Base-by-base conservation (phyloP, 30 jellyfish, hydroid and myxozoan genomes). In the Aurelia sp. region DNA sequence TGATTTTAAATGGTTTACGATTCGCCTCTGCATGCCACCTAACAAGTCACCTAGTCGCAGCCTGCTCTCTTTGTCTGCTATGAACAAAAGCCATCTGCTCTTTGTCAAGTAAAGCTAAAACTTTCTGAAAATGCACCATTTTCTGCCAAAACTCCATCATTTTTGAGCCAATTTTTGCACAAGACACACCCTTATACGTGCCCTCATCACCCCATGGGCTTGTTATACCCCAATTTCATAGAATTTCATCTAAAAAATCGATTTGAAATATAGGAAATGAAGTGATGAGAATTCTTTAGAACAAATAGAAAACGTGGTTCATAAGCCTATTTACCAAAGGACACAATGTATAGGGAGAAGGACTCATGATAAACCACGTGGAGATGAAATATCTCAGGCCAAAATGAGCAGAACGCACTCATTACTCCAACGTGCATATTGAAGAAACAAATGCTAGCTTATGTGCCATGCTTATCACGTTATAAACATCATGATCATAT, bases 241-340 rank as follows among this genome's bases (percentile, higher is more conserved):
- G 22, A 76, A 76, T 61, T 5, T 76, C 21, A 70, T 68, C 19
- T 62, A 20, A 51, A 57, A 58, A 51, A 17, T 40, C 66, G 52
- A 70, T 47, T 51, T 21, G 68, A 76, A 59, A 57, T 18, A 47
- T 51, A 52, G 87, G 62, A 74, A 67, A 65, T 30, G 57, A 62
- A 50, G 69, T 73, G 71, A 60, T 73, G 87, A 31, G 68, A 86
- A 74, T 86, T 77, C 96, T 86, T 86, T 86, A 73, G 89, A 86
- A 86, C 88, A 74, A 77, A 86, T 50, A 67, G 86, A 86, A 86
- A 86, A 86, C 96, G 96, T 86, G 96, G 96, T 58, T 50, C 88
- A 77, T 86, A 86, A 86, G 96, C 96, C 96, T 86, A 86, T 86
- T 86, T 86, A 86, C 96, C 96, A 73, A 86, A 51, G 84, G 73